A percentile compares a stretch with the other conserved stretches of the same genome.
Evolutionary conservation across 2,113 vertebrate genomes (phyloP).

Genomic region (Hemicordylus capensis): DNA sequence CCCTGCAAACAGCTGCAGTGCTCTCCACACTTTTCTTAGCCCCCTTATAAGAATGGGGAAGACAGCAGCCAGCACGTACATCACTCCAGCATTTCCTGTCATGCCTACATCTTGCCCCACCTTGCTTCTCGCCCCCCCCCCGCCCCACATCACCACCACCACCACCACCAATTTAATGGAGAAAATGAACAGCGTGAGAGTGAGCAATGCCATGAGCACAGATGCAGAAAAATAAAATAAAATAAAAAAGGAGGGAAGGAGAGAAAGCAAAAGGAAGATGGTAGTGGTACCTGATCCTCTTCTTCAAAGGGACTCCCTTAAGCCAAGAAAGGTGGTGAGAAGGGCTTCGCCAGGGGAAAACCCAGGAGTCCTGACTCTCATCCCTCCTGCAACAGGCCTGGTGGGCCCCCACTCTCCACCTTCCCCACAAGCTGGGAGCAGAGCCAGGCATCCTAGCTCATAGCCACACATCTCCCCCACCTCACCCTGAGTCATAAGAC

Average conservation of each 20-base stretch:
- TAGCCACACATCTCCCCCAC: background rate
- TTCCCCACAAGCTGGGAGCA: background rate
- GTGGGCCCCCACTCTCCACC: background rate
- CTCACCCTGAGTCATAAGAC: background rate
- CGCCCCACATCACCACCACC: background rate
- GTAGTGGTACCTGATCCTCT: background rate
- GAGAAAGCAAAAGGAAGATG: constrained; percentile 45
- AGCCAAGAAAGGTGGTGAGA: background rate
- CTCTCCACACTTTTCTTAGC: background rate
- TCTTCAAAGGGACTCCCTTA: background rate
- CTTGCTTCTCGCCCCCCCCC: background rate
- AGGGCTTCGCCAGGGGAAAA: background rate
- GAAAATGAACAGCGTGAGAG: constrained; percentile 21
- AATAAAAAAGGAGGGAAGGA: constrained; percentile 31
- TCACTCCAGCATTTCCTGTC: background rate
- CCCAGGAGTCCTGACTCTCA: background rate
- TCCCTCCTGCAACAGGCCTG: constrained; percentile 3
- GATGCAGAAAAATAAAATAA: constrained; percentile 37
- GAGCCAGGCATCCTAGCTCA: background rate
- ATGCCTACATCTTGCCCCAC: background rate
- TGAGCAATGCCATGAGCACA: constrained; percentile 38
- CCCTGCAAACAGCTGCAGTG: background rate
- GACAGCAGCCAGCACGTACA: background rate
- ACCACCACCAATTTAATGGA: constrained; percentile 4
- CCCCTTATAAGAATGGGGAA: background rate